Conservation (phyloP, 2,797 vertebrate genomes). For the Gallinago stenura region DNA sequence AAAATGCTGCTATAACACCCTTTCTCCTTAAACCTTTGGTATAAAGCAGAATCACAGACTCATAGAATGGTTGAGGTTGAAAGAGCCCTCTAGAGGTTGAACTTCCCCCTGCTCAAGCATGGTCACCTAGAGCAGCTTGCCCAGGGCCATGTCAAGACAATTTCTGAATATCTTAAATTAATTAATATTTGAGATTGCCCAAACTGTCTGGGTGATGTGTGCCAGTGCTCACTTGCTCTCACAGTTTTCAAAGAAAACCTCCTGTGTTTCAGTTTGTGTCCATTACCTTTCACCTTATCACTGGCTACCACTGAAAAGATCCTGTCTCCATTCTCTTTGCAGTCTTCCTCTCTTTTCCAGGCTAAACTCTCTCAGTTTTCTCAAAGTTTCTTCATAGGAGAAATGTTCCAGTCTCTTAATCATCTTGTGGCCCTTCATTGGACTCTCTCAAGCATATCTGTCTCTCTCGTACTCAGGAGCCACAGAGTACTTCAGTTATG, state of each 20-base stretch:
- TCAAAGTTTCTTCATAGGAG: neutral
- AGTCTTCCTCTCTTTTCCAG: neutral
- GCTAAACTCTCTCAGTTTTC: neutral
- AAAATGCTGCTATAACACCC: neutral
- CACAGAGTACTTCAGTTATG: neutral
- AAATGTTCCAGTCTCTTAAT: neutral
- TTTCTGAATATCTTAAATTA: neutral
- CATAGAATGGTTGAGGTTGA: neutral
- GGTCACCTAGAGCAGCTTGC: accelerated
- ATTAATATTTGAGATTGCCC: neutral
- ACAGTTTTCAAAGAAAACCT: neutral
- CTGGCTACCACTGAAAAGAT: neutral
- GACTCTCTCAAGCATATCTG: neutral
- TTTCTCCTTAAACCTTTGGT: neutral
- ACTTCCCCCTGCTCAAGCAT: neutral
- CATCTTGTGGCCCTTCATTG: neutral
- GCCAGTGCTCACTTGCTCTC: neutral
- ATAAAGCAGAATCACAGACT: neutral
- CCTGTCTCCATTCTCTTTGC: neutral
- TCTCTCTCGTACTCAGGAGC: neutral
- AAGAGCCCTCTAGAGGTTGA: neutral
- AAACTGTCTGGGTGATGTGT: neutral
- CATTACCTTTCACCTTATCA: neutral
- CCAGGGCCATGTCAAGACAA: neutral
- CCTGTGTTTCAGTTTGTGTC: neutral